Percentiles rank a stretch among this genome's conserved stretches.
phyloP scores from a whole-genome alignment of 2,113 vertebrate species.

The Geococcyx californianus region DNA sequence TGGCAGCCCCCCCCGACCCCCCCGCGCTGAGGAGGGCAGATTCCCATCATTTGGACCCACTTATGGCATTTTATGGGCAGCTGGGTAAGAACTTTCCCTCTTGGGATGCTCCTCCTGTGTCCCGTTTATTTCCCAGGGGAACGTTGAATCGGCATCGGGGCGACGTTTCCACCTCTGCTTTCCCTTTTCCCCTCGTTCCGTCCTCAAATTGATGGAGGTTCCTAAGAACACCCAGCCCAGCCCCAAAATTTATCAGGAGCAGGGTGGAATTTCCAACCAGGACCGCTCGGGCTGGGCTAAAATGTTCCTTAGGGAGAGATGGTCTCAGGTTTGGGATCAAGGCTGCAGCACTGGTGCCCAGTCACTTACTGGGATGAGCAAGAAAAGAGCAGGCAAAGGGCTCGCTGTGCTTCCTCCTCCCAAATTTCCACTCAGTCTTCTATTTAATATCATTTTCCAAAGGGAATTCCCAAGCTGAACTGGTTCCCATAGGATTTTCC shows the following conservation, averaged over 20 bases:
- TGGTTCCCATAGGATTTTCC: not conserved
- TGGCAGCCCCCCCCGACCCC: no score
- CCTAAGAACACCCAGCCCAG: not conserved
- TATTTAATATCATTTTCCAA: not conserved
- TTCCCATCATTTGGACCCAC: fast-evolving
- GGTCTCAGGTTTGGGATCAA: not conserved
- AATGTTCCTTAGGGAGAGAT: not conserved
- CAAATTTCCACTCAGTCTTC: not conserved
- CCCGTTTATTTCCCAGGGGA: not conserved
- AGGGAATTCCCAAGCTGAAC: not conserved
- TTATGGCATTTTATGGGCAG: not conserved
- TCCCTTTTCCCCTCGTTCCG: not conserved
- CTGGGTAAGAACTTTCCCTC: not conserved
- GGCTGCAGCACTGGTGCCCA: not conserved
- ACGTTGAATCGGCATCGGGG: not conserved
- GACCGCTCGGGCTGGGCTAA: not conserved
- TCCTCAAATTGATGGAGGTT: not conserved
- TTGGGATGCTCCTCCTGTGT: not conserved
- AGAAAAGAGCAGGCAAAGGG: fast-evolving
- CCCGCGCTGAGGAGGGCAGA: no score
- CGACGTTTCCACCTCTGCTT: not conserved
- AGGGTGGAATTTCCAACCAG: not conserved
- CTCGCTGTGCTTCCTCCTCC: not conserved
- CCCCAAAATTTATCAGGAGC: not conserved
- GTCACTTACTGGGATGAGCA: not conserved